Conservation (phyloP, 2,797 vertebrate species). For the Dendrocincla fuliginosa region DNA sequence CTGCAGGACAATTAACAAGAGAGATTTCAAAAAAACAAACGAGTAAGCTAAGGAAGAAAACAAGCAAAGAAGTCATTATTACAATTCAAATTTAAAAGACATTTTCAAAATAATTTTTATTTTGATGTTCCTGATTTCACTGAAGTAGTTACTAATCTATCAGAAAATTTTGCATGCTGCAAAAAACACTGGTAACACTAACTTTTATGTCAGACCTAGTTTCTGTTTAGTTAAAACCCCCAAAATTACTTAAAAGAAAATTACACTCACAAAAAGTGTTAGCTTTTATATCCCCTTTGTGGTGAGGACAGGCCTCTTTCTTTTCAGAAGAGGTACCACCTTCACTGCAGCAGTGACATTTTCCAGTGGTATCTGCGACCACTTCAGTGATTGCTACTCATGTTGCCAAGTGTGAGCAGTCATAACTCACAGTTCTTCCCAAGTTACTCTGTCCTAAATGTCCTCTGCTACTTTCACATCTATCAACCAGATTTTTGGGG, state of each 20-base stretch:
- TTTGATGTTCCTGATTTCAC: not conserved
- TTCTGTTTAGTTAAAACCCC: not conserved
- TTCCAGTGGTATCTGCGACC: not conserved
- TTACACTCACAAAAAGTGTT: not conserved
- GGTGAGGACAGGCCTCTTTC: not conserved
- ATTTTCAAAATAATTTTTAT: not conserved
- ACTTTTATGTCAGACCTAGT: not conserved
- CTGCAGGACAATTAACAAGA: conserved; percentile 61
- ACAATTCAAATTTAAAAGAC: not conserved
- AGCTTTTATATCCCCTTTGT: not conserved
- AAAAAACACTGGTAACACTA: not conserved
- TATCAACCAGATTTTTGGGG: not conserved
- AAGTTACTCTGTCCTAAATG: not conserved
- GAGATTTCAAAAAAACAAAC: not conserved
- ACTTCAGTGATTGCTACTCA: conserved; percentile 4
- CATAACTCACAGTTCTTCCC: not conserved
- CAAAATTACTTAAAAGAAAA: not conserved
- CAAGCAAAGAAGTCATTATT: not conserved
- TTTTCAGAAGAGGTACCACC: not conserved
- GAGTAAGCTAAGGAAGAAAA: not conserved
- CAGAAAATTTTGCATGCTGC: not conserved
- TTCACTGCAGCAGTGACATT: conserved; percentile 18
- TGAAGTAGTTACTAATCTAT: not conserved
- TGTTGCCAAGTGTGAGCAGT: not conserved
- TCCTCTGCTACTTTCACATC: not conserved